phyloP scores from a whole-genome alignment of 2,113 vertebrate genomes.

The Ifrita kowaldi region DNA sequence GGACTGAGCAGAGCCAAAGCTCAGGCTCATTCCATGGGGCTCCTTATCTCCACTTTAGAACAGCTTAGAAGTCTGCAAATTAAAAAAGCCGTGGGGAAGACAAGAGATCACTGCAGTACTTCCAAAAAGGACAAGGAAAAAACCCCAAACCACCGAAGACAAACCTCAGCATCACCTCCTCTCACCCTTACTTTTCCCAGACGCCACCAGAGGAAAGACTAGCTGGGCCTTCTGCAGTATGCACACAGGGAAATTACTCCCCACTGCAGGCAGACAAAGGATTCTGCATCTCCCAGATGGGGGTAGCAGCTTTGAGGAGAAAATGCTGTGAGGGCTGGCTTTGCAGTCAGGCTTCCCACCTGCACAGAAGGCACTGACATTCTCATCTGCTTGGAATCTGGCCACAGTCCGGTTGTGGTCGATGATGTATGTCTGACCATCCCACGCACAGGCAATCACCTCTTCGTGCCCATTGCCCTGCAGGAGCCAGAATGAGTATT shows the following conservation, averaged over 20 bases:
- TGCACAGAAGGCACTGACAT: conserved; percentile 95
- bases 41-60: neutral
- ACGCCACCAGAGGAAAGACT: neutral
- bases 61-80: neutral
- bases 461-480: conserved; percentile 94
- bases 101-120: neutral
- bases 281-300: neutral
- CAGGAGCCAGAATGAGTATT: neutral
- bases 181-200: neutral
- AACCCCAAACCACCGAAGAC: too few species aligned
- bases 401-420: conserved; percentile 91
- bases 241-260: neutral
- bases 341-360: conserved; percentile 70
- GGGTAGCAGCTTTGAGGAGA: neutral
- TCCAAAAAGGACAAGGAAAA: neutral
- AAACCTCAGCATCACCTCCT: too few species aligned
- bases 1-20: neutral
- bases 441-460: conserved; percentile 97
- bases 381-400: conserved; percentile 96
- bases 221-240: neutral
- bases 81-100: neutral
- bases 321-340: neutral
- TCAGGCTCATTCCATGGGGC: neutral
- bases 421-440: conserved; percentile 96
- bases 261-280: neutral